phyloP scores from a whole-genome alignment of 2,888 invertebrate genomes.

The Pinctada fucata region DNA sequence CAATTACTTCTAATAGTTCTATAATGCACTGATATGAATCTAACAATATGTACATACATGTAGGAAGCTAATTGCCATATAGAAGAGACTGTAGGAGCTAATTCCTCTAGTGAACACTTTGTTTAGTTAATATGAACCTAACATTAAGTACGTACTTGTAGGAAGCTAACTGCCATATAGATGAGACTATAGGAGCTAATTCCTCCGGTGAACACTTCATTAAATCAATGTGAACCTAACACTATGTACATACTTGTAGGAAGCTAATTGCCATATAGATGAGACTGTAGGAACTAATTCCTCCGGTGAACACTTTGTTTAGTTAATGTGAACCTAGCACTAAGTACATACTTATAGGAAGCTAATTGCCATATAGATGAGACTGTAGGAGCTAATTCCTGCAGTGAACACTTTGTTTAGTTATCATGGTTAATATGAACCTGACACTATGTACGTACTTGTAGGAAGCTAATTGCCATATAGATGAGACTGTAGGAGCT shows the following conservation, averaged over 20 bases:
- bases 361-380: slow-evolving; percentile 98
- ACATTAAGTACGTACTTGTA: slow-evolving; percentile 91
- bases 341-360: slow-evolving; percentile 92
- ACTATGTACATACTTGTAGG: slow-evolving; percentile 83
- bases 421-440: no score
- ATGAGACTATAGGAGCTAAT: slow-evolving; percentile 99
- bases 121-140: slow-evolving; percentile 98
- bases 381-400: slow-evolving; percentile 98
- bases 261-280: slow-evolving; percentile 99
- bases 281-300: slow-evolving; percentile 98
- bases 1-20: slow-evolving; percentile 99
- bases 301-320: slow-evolving; percentile 99
- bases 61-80: slow-evolving; percentile 98
- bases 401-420: slow-evolving; percentile 99
- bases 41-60: slow-evolving; percentile 85
- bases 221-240: no score
- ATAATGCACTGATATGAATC: slow-evolving; percentile 99
- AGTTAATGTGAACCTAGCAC: slow-evolving; percentile 98
- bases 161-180: slow-evolving; percentile 98
- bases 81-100: slow-evolving; percentile 97
- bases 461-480: slow-evolving; percentile 98
- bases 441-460: no score
- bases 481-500: slow-evolving; percentile 98
- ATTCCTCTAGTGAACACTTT: slow-evolving; percentile 99
- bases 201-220: slow-evolving; percentile 99